Conservation (phyloP, 1,140 invertebrate species). For the Bombus fervidus region DNA sequence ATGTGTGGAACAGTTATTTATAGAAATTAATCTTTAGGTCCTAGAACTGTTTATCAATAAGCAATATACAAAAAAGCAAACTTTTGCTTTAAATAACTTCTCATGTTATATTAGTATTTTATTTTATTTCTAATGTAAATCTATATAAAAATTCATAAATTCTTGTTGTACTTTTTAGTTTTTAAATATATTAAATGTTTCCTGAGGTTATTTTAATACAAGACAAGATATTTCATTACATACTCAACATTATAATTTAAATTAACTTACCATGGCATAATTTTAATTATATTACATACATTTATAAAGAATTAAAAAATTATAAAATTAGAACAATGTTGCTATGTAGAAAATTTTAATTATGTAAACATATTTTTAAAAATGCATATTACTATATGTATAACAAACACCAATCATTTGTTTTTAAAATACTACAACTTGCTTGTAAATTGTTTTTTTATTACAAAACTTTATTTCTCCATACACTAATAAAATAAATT, state of each 20-base stretch:
- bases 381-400: neutral
- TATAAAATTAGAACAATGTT: conserved; percentile 29
- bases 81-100: conserved; percentile 11
- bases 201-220: conserved; percentile 19
- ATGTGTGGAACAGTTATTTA: conserved; percentile 62
- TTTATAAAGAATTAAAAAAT: conserved; percentile 16
- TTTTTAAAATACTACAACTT: conserved; percentile 17
- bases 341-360: conserved; percentile 19
- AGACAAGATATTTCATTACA: conserved; percentile 8
- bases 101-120: conserved; percentile 2
- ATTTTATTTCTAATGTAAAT: neutral
- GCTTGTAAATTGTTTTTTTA: neutral
- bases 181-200: neutral
- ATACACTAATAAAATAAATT: neutral
- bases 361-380: conserved; percentile 32
- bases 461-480: neutral
- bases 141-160: conserved; percentile 7
- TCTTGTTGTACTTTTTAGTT: neutral
- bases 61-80: conserved; percentile 35
- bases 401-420: conserved; percentile 37
- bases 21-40: conserved; percentile 64
- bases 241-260: neutral
- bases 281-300: conserved; percentile 28
- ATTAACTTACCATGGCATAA: conserved; percentile 71
- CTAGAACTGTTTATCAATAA: conserved; percentile 58